Evolutionary conservation across 2,888 invertebrate species (phyloP), one percentile per base, ranked within the genome.

Genomic region (Suillia variegata): DNA sequence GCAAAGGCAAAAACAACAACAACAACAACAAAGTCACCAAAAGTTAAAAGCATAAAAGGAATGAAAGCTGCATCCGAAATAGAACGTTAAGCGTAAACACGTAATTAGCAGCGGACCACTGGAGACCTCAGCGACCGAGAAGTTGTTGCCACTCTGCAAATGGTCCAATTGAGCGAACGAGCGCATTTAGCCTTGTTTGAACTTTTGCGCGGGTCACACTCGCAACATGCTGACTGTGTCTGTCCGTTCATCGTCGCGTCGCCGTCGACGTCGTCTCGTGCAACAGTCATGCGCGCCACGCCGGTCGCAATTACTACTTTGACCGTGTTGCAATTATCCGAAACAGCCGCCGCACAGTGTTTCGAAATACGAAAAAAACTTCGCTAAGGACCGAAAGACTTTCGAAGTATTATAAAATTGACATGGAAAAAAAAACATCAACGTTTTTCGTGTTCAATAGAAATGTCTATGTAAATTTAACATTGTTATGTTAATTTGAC

Each of bases 321-420:
- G 65, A 70, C 67, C 74, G 69, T 72, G 75, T 74, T 72, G 75
- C 73, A 75, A 73, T 75, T 73, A 73, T 74, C n/a, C n/a, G n/a
- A n/a, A n/a, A n/a, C n/a, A n/a, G n/a, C 70, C 72, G 67, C 64
- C 72, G 31, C 31, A 31, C n/a, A 21, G n/a, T n/a, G n/a, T n/a
- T n/a, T n/a, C n/a, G n/a, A n/a, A n/a, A n/a, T n/a, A n/a, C n/a
- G n/a, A n/a, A n/a, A n/a, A n/a, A n/a, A n/a, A n/a, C n/a, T n/a
- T n/a, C n/a, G n/a, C n/a, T n/a, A n/a, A n/a, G n/a, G n/a, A n/a
- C n/a, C n/a, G n/a, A n/a, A n/a, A n/a, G n/a, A n/a, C n/a, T n/a
- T n/a, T n/a, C n/a, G n/a, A n/a, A n/a, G n/a, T n/a, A n/a, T n/a
- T n/a, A n/a, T n/a, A n/a, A n/a, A n/a, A n/a, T n/a, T n/a, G n/a